A percentile compares a stretch with the other conserved stretches of the same genome.
Evolutionary conservation across 2,797 vertebrate species (phyloP).

Genomic region (Ibycter americanus): DNA sequence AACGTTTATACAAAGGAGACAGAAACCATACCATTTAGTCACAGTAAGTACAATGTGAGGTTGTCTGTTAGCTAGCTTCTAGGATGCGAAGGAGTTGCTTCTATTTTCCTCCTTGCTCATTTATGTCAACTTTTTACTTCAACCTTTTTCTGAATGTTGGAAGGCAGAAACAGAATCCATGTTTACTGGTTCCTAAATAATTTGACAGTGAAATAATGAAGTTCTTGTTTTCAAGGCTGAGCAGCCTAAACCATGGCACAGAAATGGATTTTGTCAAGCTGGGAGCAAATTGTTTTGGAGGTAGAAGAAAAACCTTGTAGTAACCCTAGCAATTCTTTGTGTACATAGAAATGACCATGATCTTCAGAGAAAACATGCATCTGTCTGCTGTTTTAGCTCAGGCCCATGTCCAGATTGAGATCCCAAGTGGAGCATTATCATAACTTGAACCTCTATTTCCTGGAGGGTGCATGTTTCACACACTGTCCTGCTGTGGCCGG

Average conservation of each 20-base stretch:
- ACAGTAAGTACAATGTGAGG: neutral
- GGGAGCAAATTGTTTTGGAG: neutral
- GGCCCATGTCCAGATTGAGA: neutral
- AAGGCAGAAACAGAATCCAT: neutral
- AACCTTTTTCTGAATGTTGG: neutral
- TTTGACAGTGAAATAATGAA: neutral
- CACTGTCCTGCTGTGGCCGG: neutral
- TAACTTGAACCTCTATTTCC: neutral
- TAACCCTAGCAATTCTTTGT: neutral
- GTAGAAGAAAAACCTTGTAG: neutral
- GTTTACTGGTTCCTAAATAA: neutral
- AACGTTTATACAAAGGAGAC: neutral
- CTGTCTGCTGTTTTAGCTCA: neutral
- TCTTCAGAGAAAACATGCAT: neutral
- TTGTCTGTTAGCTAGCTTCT: neutral
- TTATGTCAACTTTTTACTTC: too few relatives aligned
- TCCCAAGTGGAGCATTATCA: neutral
- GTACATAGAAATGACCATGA: neutral
- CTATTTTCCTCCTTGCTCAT: neutral
- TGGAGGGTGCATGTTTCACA: constrained; percentile 27
- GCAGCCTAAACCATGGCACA: neutral
- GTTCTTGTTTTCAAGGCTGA: neutral
- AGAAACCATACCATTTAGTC: neutral
- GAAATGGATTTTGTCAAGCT: neutral
- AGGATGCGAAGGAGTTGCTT: neutral